Evolutionary conservation across 2,113 vertebrate species (phyloP).

Genomic region (Enhydra lutris): DNA sequence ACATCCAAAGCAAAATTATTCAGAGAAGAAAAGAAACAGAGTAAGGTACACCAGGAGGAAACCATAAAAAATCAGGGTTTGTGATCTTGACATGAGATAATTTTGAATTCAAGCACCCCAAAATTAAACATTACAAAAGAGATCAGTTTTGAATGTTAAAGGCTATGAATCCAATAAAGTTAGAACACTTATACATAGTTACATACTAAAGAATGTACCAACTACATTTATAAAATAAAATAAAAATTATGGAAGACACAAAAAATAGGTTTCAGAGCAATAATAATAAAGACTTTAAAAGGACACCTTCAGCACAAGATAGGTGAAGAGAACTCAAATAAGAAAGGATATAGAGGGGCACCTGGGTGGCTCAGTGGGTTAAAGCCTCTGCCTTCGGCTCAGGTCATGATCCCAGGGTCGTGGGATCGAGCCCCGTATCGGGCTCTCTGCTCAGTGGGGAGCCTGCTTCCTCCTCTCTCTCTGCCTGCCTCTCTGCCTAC

Average conservation of each 20-base stretch:
- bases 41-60: neutral
- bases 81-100: neutral
- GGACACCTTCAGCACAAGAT: neutral
- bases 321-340: neutral
- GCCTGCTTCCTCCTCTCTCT: too few relatives aligned
- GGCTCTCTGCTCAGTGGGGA: too few relatives aligned
- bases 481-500: too few relatives aligned
- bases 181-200: neutral
- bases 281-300: neutral
- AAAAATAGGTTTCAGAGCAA: neutral
- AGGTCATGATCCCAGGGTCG: too few relatives aligned
- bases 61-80: neutral
- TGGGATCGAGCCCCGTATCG: accelerated
- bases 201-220: neutral
- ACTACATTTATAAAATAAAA: neutral
- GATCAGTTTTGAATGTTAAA: neutral
- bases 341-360: neutral
- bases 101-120: neutral
- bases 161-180: neutral
- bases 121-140: neutral
- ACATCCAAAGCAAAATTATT: neutral
- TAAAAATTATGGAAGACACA: neutral
- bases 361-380: too few relatives aligned
- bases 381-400: too few relatives aligned
- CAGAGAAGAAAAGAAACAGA: neutral